Conservation (phyloP, 2,797 vertebrate species). For the Amblyopsis hoosieri region DNA sequence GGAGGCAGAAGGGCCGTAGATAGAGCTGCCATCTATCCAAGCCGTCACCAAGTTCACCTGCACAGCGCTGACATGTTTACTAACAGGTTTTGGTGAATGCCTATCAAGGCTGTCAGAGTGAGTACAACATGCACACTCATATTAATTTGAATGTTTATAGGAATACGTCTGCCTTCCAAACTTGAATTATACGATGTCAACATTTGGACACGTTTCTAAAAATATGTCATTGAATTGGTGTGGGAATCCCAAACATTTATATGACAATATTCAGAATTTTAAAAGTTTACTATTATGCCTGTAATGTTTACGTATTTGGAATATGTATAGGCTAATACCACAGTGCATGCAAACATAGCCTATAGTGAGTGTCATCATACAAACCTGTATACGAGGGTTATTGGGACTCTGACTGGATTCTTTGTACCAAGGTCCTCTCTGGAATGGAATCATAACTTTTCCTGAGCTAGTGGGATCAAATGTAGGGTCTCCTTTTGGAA, state of each 20-base stretch:
- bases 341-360: not conserved
- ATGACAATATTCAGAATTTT: too few species aligned
- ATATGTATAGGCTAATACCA: not conserved
- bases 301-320: not conserved
- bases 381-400: constrained; percentile 88
- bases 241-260: too few species aligned
- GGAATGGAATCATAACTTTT: constrained; percentile 84
- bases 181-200: too few species aligned
- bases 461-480: constrained; percentile 82
- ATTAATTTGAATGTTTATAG: too few species aligned
- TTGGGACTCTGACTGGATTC: constrained; percentile 89
- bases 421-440: constrained; percentile 85
- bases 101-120: not conserved
- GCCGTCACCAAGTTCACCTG: constrained; percentile 89
- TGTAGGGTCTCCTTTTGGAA: constrained; percentile 82
- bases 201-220: too few species aligned
- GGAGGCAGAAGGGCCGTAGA: constrained; percentile 89
- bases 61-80: constrained; percentile 1
- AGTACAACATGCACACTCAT: not conserved
- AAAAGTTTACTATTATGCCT: not conserved
- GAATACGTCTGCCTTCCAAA: too few species aligned
- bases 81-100: too few species aligned
- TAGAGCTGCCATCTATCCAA: constrained; percentile 97
- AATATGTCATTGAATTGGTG: too few species aligned
- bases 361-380: constrained; percentile 4